Percentiles rank a stretch among this genome's conserved stretches.
Evolutionary conservation across 2,888 invertebrate species (phyloP).

Genomic region (Laothoe populi): DNA sequence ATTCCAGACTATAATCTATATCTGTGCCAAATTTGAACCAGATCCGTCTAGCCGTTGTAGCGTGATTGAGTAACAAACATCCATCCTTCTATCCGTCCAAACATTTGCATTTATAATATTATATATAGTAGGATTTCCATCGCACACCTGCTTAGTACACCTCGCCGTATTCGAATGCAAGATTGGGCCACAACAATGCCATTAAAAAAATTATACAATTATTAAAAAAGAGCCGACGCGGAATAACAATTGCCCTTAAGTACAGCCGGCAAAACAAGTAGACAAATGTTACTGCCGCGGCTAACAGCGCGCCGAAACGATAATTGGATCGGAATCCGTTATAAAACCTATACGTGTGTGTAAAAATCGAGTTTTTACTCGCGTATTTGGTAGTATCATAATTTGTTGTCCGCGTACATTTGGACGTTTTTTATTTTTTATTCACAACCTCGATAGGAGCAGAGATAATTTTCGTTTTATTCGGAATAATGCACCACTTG

Average conservation of each 20-base stretch:
- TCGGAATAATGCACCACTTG: constrained; percentile 42
- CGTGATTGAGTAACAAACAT: too few relatives aligned
- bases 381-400: constrained; percentile 81
- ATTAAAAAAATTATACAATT: constrained; percentile 36
- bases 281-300: constrained; percentile 55
- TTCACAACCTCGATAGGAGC: constrained; percentile 34
- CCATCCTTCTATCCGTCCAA: too few relatives aligned
- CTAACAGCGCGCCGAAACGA: constrained; percentile 47
- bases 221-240: constrained; percentile 37
- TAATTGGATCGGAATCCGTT: constrained; percentile 56
- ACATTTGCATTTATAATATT: too few relatives aligned
- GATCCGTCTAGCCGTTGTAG: too few relatives aligned
- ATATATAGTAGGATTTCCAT: too few relatives aligned
- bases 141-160: not conserved
- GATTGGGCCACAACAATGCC: constrained; percentile 8
- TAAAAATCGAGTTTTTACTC: constrained; percentile 67
- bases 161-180: not conserved
- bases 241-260: constrained; percentile 38
- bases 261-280: constrained; percentile 47
- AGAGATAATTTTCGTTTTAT: constrained; percentile 33
- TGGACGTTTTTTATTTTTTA: constrained; percentile 55
- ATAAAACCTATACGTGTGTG: constrained; percentile 52
- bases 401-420: constrained; percentile 69
- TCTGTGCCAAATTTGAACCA: too few relatives aligned
- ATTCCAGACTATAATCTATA: too few relatives aligned